A percentile compares a stretch with the other conserved stretches of the same genome.
These are phyloP conservation scores for Trichoplusia ni DNA, from an alignment of 1,140 invertebrate species.

Conservation along the genomic window DNA sequence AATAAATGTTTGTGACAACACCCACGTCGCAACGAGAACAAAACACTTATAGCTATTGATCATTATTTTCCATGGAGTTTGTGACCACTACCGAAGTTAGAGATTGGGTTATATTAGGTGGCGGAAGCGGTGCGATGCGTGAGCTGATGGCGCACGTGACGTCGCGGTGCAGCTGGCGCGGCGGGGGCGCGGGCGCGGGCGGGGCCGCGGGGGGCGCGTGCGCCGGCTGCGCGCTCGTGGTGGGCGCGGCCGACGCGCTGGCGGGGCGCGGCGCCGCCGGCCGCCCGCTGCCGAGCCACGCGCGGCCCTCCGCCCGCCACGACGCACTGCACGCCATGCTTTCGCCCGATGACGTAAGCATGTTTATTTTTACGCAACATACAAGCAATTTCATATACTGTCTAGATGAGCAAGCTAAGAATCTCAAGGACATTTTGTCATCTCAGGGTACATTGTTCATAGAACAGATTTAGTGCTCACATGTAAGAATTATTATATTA, in stretches of 20 bases:
- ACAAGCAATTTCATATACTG: too few relatives aligned
- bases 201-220: slow-evolving; percentile 41
- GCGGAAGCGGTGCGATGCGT: slow-evolving; percentile 5
- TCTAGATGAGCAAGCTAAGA: too few relatives aligned
- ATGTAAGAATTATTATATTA: neutral
- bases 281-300: slow-evolving; percentile 89
- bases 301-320: slow-evolving; percentile 87
- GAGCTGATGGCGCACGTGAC: slow-evolving; percentile 7
- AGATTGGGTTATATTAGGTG: neutral
- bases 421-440: too few relatives aligned
- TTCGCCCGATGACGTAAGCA: slow-evolving; percentile 40
- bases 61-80: too few relatives aligned
- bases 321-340: slow-evolving; percentile 83
- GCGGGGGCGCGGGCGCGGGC: slow-evolving; percentile 33
- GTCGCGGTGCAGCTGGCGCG: slow-evolving; percentile 58
- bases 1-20: too few relatives aligned
- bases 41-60: too few relatives aligned
- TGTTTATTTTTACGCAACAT: too few relatives aligned
- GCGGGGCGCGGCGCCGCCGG: slow-evolving; percentile 94
- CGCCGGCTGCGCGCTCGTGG: slow-evolving; percentile 93
- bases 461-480: too few relatives aligned
- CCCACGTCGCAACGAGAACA: too few relatives aligned
- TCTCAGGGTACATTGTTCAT: too few relatives aligned
- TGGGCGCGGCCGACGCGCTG: slow-evolving; percentile 96
- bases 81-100: neutral